These are phyloP conservation scores for Sicus ferrugineus DNA, from an alignment of 2,888 invertebrate genomes.

Conservation along the genomic window DNA sequence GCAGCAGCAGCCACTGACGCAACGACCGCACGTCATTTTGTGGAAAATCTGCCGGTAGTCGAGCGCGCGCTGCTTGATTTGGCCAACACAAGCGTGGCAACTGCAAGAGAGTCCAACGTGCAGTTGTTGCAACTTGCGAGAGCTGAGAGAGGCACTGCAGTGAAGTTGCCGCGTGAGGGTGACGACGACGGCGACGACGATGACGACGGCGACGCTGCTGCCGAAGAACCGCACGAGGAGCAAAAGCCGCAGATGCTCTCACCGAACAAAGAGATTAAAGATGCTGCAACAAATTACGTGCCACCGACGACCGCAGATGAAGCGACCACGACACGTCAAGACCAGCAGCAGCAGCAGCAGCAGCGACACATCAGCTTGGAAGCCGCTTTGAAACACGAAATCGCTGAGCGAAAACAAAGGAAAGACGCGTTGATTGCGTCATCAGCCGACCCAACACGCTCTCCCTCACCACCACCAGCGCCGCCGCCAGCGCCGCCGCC, in stretches of 20 bases:
- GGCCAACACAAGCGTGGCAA: slow-evolving; percentile 39
- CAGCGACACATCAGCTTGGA: slow-evolving; percentile 56
- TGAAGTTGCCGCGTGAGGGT: not conserved
- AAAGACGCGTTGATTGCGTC: slow-evolving; percentile 29
- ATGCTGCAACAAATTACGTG: not conserved
- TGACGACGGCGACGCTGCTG: slow-evolving; percentile 33
- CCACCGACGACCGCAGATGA: not conserved
- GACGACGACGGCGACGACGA: slow-evolving; percentile 32
- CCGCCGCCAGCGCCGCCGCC: slow-evolving; percentile 9
- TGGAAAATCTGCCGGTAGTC: slow-evolving; percentile 60
- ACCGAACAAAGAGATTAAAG: not conserved
- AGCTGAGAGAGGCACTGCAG: not conserved
- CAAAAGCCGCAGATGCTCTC: not conserved
- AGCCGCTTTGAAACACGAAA: not conserved
- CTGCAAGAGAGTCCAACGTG: not conserved
- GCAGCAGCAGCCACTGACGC: not conserved
- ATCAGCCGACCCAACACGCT: slow-evolving; percentile 1
- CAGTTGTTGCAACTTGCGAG: slow-evolving; percentile 5
- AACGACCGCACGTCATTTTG: slow-evolving; percentile 33
- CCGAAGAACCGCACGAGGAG: slow-evolving; percentile 6
- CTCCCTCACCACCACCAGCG: not conserved
- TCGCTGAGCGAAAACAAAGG: slow-evolving; percentile 30
- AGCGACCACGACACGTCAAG: slow-evolving; percentile 28
- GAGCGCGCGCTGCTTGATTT: slow-evolving; percentile 59
- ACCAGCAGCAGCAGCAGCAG: slow-evolving; percentile 32